These are phyloP conservation scores for Ophiothrix spiculata DNA, from an alignment of 35 echinoderm and acorn worm genomes.

Conservation along the genomic window DNA sequence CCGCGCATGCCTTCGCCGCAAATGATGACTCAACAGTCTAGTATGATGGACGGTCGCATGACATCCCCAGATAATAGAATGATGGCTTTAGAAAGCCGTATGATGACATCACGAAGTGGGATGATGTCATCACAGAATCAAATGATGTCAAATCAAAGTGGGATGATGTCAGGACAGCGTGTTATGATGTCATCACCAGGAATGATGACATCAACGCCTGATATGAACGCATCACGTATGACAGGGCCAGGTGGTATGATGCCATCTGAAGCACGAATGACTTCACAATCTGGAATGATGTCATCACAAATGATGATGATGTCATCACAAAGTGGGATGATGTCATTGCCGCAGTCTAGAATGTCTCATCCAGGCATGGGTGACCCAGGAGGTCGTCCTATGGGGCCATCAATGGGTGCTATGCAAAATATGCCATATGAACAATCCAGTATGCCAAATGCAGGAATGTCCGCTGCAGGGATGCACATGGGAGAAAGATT, in stretches of 20 bases:
- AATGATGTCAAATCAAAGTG: conserved; percentile 48
- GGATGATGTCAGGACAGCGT: conserved; percentile 22
- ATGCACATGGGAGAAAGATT: conserved; percentile 22
- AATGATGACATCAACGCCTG: background rate
- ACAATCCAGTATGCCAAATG: background rate
- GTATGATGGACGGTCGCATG: conserved; percentile 35
- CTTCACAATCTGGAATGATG: conserved; percentile 22
- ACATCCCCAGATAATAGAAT: conserved; percentile 21
- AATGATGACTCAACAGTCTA: conserved; percentile 28
- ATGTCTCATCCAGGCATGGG: conserved; percentile 30
- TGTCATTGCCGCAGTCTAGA: conserved; percentile 12
- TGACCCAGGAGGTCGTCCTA: background rate
- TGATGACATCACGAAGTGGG: conserved; percentile 49
- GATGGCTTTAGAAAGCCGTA: conserved; percentile 42
- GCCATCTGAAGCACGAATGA: conserved; percentile 41
- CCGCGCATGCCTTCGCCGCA: background rate
- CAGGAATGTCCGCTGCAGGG: conserved; percentile 8
- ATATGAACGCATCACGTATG: conserved; percentile 36
- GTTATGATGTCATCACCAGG: conserved; percentile 20
- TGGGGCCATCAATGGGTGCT: background rate
- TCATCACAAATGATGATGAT: conserved; percentile 60
- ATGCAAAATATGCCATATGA: conserved; percentile 9
- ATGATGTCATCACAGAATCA: conserved; percentile 54
- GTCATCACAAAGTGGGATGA: conserved; percentile 49
- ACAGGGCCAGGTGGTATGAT: conserved; percentile 45